Evolutionary conservation across 2,113 vertebrate genomes (phyloP).

Genomic region (Pseudonaja textilis): DNA sequence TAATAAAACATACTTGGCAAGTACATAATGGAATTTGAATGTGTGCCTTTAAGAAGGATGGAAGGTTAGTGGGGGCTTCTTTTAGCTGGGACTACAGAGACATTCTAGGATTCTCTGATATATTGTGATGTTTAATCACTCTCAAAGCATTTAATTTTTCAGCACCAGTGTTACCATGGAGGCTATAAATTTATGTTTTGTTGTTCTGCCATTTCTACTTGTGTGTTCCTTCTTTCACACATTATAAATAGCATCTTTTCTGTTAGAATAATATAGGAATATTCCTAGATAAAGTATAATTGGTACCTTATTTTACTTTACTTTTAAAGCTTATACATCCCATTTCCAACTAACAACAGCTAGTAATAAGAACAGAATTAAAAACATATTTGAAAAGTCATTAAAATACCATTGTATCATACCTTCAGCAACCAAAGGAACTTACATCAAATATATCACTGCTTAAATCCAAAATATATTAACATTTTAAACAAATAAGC

Average conservation of each 20-base stretch:
- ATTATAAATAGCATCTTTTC: background rate
- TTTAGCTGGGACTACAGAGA: background rate
- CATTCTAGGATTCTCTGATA: background rate
- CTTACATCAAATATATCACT: background rate
- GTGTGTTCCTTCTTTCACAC: background rate
- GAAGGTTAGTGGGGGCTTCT: background rate
- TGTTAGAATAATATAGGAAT: background rate
- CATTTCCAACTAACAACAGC: background rate
- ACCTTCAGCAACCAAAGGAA: background rate
- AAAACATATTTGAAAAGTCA: background rate
- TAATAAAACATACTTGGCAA: background rate
- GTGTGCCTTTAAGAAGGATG: background rate
- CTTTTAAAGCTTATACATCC: background rate
- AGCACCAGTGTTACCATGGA: background rate
- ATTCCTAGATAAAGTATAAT: background rate
- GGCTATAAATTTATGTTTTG: background rate
- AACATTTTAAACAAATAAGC: background rate
- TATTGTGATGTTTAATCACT: background rate
- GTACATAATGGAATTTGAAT: background rate
- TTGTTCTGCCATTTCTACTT: background rate
- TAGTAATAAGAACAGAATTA: background rate
- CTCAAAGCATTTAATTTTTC: background rate
- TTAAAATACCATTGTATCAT: background rate
- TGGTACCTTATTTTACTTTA: background rate
- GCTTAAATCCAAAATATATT: background rate